Percentiles rank a stretch among this genome's conserved stretches.
Evolutionary conservation across 2,888 invertebrate species (phyloP).

Genomic region (Erpobdella octoculata): DNA sequence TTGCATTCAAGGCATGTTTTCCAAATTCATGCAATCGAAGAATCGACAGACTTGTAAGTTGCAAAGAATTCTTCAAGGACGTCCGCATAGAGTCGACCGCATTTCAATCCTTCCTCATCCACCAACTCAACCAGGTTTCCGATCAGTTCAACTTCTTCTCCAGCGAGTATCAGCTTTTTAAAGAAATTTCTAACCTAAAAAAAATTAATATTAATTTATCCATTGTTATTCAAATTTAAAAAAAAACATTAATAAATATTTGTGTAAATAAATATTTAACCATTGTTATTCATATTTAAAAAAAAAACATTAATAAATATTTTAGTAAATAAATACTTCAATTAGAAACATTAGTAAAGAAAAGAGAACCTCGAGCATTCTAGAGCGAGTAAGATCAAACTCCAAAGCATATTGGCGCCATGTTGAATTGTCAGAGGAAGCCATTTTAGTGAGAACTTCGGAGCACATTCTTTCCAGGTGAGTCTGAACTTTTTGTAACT

Average conservation of each 20-base stretch:
- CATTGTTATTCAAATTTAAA: too few species aligned
- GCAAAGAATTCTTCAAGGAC: neutral
- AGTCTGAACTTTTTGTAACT: conserved; percentile 39
- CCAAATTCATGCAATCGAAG: neutral
- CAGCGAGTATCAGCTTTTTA: conserved; percentile 42
- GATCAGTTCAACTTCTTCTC: conserved; percentile 41
- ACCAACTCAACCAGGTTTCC: conserved; percentile 37
- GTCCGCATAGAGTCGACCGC: neutral
- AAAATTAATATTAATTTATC: too few species aligned
- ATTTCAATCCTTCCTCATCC: neutral
- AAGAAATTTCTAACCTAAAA: conserved; percentile 42
- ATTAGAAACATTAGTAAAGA: neutral
- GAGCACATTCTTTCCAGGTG: conserved; percentile 43
- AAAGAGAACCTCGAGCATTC: conserved; percentile 37
- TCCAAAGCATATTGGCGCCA: conserved; percentile 40
- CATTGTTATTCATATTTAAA: too few species aligned
- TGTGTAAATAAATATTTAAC: too few species aligned
- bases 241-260: too few species aligned
- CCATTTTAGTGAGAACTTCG: conserved; percentile 40
- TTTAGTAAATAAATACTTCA: neutral
- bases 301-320: too few species aligned
- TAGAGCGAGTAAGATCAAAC: conserved; percentile 43
- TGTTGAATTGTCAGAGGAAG: conserved; percentile 38
- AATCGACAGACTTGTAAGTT: neutral
- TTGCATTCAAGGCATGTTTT: too few species aligned